A percentile compares a stretch with the other conserved stretches of the same genome.
These are phyloP conservation scores for Drosophila affinis DNA, from an alignment of 2,888 invertebrate species.

Conservation along the genomic window DNA sequence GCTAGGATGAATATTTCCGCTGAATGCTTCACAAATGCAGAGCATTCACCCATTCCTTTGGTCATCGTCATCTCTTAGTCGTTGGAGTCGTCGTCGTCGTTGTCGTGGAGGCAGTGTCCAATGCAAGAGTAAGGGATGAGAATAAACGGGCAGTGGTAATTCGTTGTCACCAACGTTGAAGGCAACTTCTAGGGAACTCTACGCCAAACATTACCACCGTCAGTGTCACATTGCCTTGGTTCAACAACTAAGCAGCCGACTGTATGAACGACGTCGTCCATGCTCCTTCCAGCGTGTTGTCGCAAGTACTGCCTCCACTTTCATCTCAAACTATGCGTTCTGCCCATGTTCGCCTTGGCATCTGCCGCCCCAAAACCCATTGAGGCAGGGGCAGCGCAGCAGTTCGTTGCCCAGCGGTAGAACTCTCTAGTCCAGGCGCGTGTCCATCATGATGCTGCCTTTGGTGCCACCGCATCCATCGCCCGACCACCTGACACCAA, in stretches of 20 bases:
- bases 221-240: conserved; percentile 42
- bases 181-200: conserved; percentile 67
- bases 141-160: conserved; percentile 57
- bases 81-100: conserved; percentile 47
- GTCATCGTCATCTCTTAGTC: conserved; percentile 75
- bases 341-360: conserved; percentile 72
- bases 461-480: conserved; percentile 67
- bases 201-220: conserved; percentile 53
- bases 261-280: conserved; percentile 36
- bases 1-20: conserved; percentile 77
- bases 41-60: conserved; percentile 77
- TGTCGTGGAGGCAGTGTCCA: conserved; percentile 22
- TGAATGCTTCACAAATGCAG: conserved; percentile 76
- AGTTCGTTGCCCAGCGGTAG: conserved; percentile 17
- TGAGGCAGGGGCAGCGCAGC: neutral
- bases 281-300: conserved; percentile 50
- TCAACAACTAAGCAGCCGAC: conserved; percentile 47
- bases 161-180: conserved; percentile 61
- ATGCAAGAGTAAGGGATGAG: conserved; percentile 18
- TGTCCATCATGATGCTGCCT: conserved; percentile 71
- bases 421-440: conserved; percentile 55
- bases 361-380: conserved; percentile 67
- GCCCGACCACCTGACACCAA: conserved; percentile 81
- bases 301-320: conserved; percentile 21
- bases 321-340: conserved; percentile 45